phyloP scores from a whole-genome alignment of 2,113 vertebrate species.

The Dendrocopos noguchii region DNA sequence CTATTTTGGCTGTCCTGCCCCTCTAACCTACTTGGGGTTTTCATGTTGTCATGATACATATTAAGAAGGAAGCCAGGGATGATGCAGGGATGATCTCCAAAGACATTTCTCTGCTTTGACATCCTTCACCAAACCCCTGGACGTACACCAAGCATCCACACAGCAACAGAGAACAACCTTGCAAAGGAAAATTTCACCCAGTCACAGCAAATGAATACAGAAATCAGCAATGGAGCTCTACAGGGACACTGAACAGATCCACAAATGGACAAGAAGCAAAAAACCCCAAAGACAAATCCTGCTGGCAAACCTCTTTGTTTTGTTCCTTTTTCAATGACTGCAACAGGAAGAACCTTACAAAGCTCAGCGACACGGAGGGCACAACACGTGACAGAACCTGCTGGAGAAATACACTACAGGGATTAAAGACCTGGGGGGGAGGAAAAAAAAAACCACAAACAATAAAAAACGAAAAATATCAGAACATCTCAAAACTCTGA shows the following conservation, averaged over 20 bases:
- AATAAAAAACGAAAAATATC: too few relatives aligned
- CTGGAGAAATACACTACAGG: background rate
- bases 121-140: background rate
- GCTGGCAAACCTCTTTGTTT: background rate
- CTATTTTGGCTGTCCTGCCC: background rate
- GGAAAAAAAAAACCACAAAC: too few relatives aligned
- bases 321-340: background rate
- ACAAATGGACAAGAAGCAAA: background rate
- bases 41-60: background rate
- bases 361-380: background rate
- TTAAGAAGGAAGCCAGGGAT: background rate
- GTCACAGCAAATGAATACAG: background rate
- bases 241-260: background rate
- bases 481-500: background rate
- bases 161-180: background rate
- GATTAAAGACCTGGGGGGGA: background rate
- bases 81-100: background rate
- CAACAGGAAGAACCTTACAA: background rate
- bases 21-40: background rate
- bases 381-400: background rate
- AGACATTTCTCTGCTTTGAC: background rate
- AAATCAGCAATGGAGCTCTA: background rate
- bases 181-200: background rate
- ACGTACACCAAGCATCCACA: background rate
- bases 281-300: background rate